Evolutionary conservation across 2,888 invertebrate species (phyloP).

Genomic region (Cynaeus angustus): DNA sequence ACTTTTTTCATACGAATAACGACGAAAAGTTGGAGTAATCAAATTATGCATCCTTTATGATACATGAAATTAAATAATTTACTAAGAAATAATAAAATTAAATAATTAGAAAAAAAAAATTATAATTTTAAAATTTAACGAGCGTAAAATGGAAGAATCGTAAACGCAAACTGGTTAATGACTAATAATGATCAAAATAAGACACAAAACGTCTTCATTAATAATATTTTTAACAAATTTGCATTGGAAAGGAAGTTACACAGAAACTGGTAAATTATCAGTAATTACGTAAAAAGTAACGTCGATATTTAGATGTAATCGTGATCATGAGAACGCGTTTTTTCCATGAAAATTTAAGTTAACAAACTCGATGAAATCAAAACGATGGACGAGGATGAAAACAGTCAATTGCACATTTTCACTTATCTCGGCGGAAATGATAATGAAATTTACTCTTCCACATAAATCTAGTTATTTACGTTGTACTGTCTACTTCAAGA

Average conservation of each 20-base stretch:
- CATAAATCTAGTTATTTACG: constrained; percentile 41
- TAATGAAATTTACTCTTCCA: constrained; percentile 39
- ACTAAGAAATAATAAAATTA: constrained; percentile 22
- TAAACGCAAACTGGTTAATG: constrained; percentile 15
- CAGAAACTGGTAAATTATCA: background rate
- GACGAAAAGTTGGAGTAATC: too few species aligned
- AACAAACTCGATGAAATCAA: background rate
- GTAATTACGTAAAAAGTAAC: too few species aligned
- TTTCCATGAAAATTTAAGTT: background rate
- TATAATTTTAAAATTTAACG: constrained; percentile 20
- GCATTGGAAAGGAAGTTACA: background rate
- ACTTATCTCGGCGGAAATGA: constrained; percentile 23
- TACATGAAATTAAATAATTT: constrained; percentile 1
- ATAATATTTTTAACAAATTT: constrained; percentile 5
- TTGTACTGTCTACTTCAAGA: constrained; percentile 39
- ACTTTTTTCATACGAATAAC: too few species aligned
- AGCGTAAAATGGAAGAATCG: constrained; percentile 31
- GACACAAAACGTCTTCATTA: constrained; percentile 32
- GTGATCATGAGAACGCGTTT: too few species aligned
- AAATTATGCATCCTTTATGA: too few species aligned
- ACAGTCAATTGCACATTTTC: constrained; percentile 23
- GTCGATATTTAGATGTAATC: too few species aligned
- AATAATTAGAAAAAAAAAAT: constrained; percentile 22
- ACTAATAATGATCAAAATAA: constrained; percentile 33
- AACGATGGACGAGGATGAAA: background rate